Conservation (phyloP, 35 echinoderm and acorn worm species). For the Ophiothrix spiculata region DNA sequence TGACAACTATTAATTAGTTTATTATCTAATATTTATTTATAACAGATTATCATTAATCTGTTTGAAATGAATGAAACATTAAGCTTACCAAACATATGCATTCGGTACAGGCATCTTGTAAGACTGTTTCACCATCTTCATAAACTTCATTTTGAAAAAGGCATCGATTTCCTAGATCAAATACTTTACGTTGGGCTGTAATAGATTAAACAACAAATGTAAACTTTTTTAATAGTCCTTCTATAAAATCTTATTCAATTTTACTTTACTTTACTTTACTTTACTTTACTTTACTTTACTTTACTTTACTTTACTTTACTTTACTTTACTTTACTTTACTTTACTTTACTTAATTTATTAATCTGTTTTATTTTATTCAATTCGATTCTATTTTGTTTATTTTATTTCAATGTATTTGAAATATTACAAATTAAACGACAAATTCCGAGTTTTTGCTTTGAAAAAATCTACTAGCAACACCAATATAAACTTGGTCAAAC, state of each 20-base stretch:
- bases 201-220: conserved; percentile 12
- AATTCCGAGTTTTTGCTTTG: too few species aligned
- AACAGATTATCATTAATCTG: not conserved
- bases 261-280: too few species aligned
- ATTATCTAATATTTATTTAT: not conserved
- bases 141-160: conserved; percentile 62
- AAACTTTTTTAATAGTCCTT: not conserved
- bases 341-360: too few species aligned
- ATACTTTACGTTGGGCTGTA: conserved; percentile 79
- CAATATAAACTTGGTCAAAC: too few species aligned
- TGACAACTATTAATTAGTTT: not conserved
- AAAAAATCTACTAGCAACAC: too few species aligned
- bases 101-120: conserved; percentile 67
- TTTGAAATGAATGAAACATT: not conserved
- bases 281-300: not conserved
- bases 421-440: too few species aligned
- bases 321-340: too few species aligned
- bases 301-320: too few species aligned
- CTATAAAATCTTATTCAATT: too few species aligned
- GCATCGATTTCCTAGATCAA: conserved; percentile 76
- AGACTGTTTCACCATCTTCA: conserved; percentile 41
- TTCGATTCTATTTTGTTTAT: too few species aligned
- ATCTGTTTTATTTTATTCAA: too few species aligned
- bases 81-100: conserved; percentile 74
- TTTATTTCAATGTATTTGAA: too few species aligned